Evolutionary conservation across 2,888 invertebrate genomes (phyloP).

Genomic region (Phyllotreta cruciferae): DNA sequence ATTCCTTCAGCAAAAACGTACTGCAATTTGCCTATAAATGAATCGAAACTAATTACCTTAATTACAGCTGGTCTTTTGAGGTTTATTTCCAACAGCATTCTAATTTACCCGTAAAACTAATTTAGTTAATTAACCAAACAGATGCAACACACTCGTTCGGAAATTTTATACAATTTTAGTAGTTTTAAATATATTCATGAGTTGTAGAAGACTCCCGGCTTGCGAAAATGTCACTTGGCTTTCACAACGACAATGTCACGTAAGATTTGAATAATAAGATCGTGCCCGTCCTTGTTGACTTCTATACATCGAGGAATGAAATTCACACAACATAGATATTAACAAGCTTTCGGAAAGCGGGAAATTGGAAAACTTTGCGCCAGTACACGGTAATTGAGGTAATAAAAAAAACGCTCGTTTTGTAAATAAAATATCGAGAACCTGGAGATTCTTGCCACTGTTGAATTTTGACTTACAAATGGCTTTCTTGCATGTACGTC

Average conservation of each 20-base stretch:
- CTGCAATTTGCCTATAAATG: too few relatives aligned
- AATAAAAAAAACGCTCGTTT: too few relatives aligned
- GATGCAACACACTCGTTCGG: neutral
- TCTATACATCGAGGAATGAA: neutral
- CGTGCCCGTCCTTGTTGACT: neutral
- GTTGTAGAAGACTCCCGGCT: neutral
- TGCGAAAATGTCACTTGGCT: slow-evolving; percentile 1
- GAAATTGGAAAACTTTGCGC: too few relatives aligned
- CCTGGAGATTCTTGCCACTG: neutral
- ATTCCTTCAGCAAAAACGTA: too few relatives aligned
- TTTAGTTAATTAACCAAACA: too few relatives aligned
- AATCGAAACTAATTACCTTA: too few relatives aligned
- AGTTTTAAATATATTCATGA: slow-evolving; percentile 5
- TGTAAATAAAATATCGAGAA: neutral
- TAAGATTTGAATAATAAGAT: slow-evolving; percentile 11
- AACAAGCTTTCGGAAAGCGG: too few relatives aligned
- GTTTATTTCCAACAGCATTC: too few relatives aligned
- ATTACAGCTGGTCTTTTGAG: too few relatives aligned
- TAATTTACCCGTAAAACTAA: too few relatives aligned
- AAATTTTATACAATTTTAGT: neutral
- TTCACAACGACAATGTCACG: slow-evolving; percentile 4
- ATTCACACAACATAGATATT: neutral
- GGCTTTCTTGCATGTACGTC: slow-evolving; percentile 25
- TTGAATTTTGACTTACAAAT: slow-evolving; percentile 25
- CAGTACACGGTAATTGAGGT: too few relatives aligned